Evolutionary conservation across 2,888 invertebrate species (phyloP).

Genomic region (Meliscaeva auricollis): DNA sequence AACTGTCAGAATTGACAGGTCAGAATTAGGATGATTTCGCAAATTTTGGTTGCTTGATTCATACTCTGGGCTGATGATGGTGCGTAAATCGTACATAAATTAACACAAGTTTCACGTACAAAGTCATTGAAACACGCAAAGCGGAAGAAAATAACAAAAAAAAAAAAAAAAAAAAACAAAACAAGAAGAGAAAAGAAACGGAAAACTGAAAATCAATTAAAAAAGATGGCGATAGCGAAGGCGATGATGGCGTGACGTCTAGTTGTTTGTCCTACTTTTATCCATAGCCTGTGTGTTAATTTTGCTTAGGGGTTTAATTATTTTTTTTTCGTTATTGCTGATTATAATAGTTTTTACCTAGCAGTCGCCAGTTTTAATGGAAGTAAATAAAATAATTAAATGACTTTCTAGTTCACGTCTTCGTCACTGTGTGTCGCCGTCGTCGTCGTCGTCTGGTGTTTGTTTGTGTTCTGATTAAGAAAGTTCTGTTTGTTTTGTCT

Average conservation of each 20-base stretch:
- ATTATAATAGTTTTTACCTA: slow-evolving; percentile 14
- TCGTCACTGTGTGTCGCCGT: not conserved
- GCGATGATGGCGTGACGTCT: slow-evolving; percentile 57
- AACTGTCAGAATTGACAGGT: slow-evolving; percentile 17
- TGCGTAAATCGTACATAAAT: slow-evolving; percentile 19
- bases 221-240: slow-evolving; percentile 18
- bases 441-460: slow-evolving; percentile 1
- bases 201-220: slow-evolving; percentile 57
- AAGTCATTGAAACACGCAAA: slow-evolving; percentile 30
- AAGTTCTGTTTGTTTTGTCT: not conserved
- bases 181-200: not conserved
- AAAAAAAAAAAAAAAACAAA: slow-evolving; percentile 12
- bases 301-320: not conserved
- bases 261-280: slow-evolving; percentile 58
- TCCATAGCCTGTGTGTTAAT: not conserved
- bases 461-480: slow-evolving; percentile 26
- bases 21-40: not conserved
- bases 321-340: slow-evolving; percentile 4
- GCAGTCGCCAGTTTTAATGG: slow-evolving; percentile 14
- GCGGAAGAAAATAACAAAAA: slow-evolving; percentile 17
- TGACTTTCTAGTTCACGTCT: slow-evolving; percentile 38
- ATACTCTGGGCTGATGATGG: not conserved
- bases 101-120: slow-evolving; percentile 5
- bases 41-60: not conserved
- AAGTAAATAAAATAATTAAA: slow-evolving; percentile 65